A percentile compares a stretch with the other conserved stretches of the same genome.
These are phyloP conservation scores for Aurelia aurita DNA, from an alignment of 30 jellyfish, hydroid and myxozoan species.

Conservation along the genomic window DNA sequence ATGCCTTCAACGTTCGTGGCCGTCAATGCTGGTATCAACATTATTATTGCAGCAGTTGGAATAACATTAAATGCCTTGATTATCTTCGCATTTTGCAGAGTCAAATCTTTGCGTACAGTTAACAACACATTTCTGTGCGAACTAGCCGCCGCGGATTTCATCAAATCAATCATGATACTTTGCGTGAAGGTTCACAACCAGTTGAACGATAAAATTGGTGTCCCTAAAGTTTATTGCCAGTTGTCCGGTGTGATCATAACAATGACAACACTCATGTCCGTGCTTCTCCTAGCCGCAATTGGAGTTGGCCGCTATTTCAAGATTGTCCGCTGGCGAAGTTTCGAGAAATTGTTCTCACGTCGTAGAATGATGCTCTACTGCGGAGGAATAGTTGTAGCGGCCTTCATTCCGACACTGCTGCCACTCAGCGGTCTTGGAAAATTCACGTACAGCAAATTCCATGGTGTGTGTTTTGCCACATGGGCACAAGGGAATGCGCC, in stretches of 20 bases:
- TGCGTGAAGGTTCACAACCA: constrained; percentile 62
- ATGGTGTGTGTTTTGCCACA: constrained; percentile 79
- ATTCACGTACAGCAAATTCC: constrained; percentile 62
- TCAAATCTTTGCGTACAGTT: constrained; percentile 31
- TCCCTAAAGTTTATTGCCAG: constrained; percentile 31
- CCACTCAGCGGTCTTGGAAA: constrained; percentile 80
- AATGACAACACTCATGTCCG: constrained; percentile 38
- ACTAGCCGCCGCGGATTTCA: constrained; percentile 53
- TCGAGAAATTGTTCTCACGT: constrained; percentile 18
- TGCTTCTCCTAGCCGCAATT: constrained; percentile 53
- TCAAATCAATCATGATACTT: constrained; percentile 62
- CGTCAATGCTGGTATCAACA: constrained; percentile 30
- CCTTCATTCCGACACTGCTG: constrained; percentile 48
- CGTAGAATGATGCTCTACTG: constrained; percentile 11
- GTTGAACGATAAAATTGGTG: constrained; percentile 4
- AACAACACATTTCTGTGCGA: constrained; percentile 60
- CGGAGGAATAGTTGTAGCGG: neutral
- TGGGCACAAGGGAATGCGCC: constrained; percentile 63
- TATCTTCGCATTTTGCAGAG: constrained; percentile 14
- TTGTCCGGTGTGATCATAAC: constrained; percentile 64
- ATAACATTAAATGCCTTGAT: constrained; percentile 17
- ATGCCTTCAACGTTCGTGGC: constrained; percentile 19
- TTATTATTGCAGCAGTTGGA: neutral
- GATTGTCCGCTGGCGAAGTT: constrained; percentile 29
- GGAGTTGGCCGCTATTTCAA: constrained; percentile 57